These are phyloP conservation scores for Harpagifer antarcticus DNA, from an alignment of 2,797 vertebrate genomes.

Conservation along the genomic window DNA sequence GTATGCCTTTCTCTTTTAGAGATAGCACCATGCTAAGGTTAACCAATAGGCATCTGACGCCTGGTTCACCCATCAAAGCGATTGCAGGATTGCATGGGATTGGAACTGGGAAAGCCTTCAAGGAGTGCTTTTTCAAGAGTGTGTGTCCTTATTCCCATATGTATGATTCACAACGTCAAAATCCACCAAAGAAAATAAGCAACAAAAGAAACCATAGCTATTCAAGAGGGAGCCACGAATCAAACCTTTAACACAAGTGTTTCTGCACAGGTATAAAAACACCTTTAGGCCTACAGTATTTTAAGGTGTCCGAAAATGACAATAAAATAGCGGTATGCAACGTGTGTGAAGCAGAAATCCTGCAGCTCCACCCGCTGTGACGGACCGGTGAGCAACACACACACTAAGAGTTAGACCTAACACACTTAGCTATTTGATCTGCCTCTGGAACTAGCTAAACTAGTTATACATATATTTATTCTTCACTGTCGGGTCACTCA, in stretches of 20 bases:
- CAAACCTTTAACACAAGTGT: neutral
- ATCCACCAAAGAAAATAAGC: neutral
- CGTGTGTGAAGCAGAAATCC: too few relatives aligned
- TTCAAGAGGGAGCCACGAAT: neutral
- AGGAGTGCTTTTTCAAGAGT: slow-evolving; percentile 1
- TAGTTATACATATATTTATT: too few relatives aligned
- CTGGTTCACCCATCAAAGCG: neutral
- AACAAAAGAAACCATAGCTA: slow-evolving; percentile 3
- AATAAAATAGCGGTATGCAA: too few relatives aligned
- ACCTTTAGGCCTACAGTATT: neutral
- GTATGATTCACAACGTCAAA: slow-evolving; percentile 1
- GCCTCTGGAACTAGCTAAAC: too few relatives aligned
- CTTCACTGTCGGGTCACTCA: too few relatives aligned
- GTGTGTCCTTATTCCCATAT: slow-evolving; percentile 4
- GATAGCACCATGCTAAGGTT: neutral
- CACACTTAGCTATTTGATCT: too few relatives aligned
- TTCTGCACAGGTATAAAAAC: neutral
- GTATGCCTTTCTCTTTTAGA: neutral
- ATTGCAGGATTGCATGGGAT: too few relatives aligned
- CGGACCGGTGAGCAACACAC: too few relatives aligned
- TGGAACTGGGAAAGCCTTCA: neutral
- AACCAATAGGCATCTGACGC: neutral
- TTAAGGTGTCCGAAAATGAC: too few relatives aligned
- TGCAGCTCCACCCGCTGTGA: too few relatives aligned
- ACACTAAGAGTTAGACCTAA: too few relatives aligned